phyloP scores from a whole-genome alignment of 2,888 invertebrate genomes.

The Caenorhabditis panamensis region DNA sequence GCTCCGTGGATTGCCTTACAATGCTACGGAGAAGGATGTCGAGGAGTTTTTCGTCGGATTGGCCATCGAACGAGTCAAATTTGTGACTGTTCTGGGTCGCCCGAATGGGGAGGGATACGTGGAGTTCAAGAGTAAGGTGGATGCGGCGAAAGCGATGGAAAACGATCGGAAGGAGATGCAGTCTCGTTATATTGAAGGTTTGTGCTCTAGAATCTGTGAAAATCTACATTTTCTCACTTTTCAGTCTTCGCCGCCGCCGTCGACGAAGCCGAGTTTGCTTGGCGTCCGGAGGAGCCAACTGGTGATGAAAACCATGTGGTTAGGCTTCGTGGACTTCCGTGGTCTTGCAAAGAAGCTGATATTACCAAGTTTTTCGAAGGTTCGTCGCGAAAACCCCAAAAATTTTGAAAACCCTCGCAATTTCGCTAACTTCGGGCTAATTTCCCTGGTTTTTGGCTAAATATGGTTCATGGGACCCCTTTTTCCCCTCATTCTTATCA shows the following conservation, averaged over 20 bases:
- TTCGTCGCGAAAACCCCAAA: no score
- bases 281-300: slow-evolving; percentile 18
- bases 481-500: not conserved
- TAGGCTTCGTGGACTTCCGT: slow-evolving; percentile 76
- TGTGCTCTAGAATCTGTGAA: slow-evolving; percentile 4
- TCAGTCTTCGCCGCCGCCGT: slow-evolving; percentile 62
- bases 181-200: slow-evolving; percentile 77
- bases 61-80: slow-evolving; percentile 44
- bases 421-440: not conserved
- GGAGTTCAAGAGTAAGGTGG: slow-evolving; percentile 61
- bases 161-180: slow-evolving; percentile 72
- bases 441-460: not conserved
- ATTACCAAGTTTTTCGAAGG: slow-evolving; percentile 73
- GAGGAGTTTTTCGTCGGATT: slow-evolving; percentile 72
- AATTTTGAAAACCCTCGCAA: not conserved
- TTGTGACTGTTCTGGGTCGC: slow-evolving; percentile 63
- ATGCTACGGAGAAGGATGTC: slow-evolving; percentile 70
- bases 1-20: slow-evolving; percentile 77
- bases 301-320: slow-evolving; percentile 55
- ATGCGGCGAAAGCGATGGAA: slow-evolving; percentile 67
- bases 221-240: not conserved
- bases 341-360: slow-evolving; percentile 71
- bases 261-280: slow-evolving; percentile 42
- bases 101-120: slow-evolving; percentile 77
- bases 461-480: slow-evolving; percentile 5